These are phyloP conservation scores for Drosophila flavopinicola DNA, from an alignment of 2,888 invertebrate species.

Conservation along the genomic window DNA sequence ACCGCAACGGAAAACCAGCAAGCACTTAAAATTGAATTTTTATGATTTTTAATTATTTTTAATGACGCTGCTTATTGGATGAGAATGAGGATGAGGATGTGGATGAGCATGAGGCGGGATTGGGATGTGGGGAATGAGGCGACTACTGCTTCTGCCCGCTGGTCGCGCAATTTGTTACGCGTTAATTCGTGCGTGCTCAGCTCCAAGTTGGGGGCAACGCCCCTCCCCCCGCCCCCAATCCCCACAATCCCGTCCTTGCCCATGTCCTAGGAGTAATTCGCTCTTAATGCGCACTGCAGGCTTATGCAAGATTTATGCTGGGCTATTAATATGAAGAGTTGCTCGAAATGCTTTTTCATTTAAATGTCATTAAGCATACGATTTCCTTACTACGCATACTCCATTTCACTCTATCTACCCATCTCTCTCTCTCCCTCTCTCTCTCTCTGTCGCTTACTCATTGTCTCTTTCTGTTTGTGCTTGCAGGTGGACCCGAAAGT, in stretches of 20 bases:
- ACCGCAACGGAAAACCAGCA: conserved; percentile 47
- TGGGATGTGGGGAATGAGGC: background rate
- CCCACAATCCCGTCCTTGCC: background rate
- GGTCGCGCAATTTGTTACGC: conserved; percentile 75
- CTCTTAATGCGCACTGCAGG: conserved; percentile 79
- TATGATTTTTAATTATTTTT: conserved; percentile 83
- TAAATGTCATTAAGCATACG: conserved; percentile 78
- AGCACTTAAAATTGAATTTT: conserved; percentile 81
- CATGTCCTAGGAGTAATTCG: conserved; percentile 62
- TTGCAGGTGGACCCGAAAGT: conserved; percentile 99
- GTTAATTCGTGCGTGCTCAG: conserved; percentile 81
- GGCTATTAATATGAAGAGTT: conserved; percentile 80
- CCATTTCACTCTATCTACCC: conserved; percentile 3
- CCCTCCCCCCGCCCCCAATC: conserved; percentile 1
- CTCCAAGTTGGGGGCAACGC: conserved; percentile 43
- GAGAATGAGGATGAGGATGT: background rate
- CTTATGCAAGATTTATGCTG: conserved; percentile 78
- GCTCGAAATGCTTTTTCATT: conserved; percentile 75
- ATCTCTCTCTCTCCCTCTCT: conserved; percentile 6
- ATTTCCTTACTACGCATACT: conserved; percentile 45
- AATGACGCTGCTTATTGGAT: conserved; percentile 79
- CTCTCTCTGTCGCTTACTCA: conserved; percentile 1
- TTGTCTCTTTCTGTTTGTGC: conserved; percentile 19
- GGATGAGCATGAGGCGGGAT: no score
- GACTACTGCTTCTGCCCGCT: conserved; percentile 39